Evolutionary conservation across 2,113 vertebrate genomes (phyloP).

Genomic region (Gasterosteus aculeatus): DNA sequence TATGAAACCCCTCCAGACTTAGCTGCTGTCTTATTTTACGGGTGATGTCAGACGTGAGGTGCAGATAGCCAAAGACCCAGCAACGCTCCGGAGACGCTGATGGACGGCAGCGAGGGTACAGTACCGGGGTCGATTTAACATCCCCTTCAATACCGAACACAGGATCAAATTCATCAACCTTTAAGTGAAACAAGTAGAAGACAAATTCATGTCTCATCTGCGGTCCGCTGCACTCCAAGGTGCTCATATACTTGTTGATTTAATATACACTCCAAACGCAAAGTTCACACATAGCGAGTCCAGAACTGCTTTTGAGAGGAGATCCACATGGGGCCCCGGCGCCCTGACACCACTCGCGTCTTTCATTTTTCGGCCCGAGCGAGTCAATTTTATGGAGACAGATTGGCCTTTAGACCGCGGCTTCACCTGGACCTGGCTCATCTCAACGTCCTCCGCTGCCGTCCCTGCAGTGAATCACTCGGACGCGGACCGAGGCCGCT

Average conservation of each 20-base stretch:
- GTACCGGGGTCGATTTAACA: conserved; percentile 42
- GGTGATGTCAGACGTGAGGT: conserved; percentile 70
- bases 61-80: conserved; percentile 61
- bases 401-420: conserved; percentile 54
- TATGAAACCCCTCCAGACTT: conserved; percentile 61
- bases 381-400: conserved; percentile 70
- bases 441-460: conserved; percentile 56
- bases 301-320: conserved; percentile 16
- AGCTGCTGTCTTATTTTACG: conserved; percentile 62
- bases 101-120: conserved; percentile 54
- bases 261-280: conserved; percentile 51
- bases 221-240: conserved; percentile 20
- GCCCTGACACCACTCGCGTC: conserved; percentile 40
- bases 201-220: conserved; percentile 13
- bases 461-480: conserved; percentile 65
- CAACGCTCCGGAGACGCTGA: conserved; percentile 58
- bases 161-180: conserved; percentile 55
- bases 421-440: conserved; percentile 67
- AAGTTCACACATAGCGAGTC: conserved; percentile 39
- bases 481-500: conserved; percentile 37
- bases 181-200: conserved; percentile 35
- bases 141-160: conserved; percentile 25
- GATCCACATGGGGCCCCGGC: conserved; percentile 38
- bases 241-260: conserved; percentile 70
- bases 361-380: conserved; percentile 36